Conservation (phyloP, 2,888 invertebrate species). For the Polydrusus pterygomalis region DNA sequence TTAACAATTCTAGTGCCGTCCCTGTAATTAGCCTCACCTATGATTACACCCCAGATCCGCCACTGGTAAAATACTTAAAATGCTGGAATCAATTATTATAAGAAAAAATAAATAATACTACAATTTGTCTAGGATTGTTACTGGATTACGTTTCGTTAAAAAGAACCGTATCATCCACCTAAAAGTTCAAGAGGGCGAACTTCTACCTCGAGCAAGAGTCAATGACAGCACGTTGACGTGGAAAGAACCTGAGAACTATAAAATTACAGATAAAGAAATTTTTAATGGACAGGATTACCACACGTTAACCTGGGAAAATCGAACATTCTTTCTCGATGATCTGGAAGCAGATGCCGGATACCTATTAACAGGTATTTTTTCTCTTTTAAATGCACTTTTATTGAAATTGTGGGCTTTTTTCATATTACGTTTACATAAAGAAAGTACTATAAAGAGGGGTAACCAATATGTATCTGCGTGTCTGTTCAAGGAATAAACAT, state of each 20-base stretch:
- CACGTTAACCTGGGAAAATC: slow-evolving; percentile 83
- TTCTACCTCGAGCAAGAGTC: slow-evolving; percentile 80
- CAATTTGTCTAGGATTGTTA: slow-evolving; percentile 81
- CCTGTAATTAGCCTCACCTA: too few species aligned
- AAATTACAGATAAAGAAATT: slow-evolving; percentile 74
- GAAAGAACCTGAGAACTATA: slow-evolving; percentile 81
- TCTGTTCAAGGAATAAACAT: too few species aligned
- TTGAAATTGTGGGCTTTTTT: too few species aligned
- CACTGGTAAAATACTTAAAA: too few species aligned
- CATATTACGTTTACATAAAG: too few species aligned
- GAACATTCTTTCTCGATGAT: slow-evolving; percentile 89
- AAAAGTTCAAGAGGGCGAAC: slow-evolving; percentile 84
- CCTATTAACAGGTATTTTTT: slow-evolving; percentile 81
- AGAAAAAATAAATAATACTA: too few species aligned
- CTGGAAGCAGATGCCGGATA: slow-evolving; percentile 80
- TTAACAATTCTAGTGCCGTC: too few species aligned
- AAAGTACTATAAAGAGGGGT: too few species aligned
- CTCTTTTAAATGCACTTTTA: too few species aligned
- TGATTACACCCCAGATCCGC: too few species aligned
- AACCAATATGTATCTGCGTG: too few species aligned
- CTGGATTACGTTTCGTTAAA: slow-evolving; percentile 85
- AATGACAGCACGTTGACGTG: slow-evolving; percentile 77
- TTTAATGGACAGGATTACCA: slow-evolving; percentile 83
- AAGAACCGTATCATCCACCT: slow-evolving; percentile 85
- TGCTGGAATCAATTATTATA: too few species aligned